These are phyloP conservation scores for Hirtodrosophila confusa DNA, from an alignment of 2,888 invertebrate genomes.

Conservation along the genomic window DNA sequence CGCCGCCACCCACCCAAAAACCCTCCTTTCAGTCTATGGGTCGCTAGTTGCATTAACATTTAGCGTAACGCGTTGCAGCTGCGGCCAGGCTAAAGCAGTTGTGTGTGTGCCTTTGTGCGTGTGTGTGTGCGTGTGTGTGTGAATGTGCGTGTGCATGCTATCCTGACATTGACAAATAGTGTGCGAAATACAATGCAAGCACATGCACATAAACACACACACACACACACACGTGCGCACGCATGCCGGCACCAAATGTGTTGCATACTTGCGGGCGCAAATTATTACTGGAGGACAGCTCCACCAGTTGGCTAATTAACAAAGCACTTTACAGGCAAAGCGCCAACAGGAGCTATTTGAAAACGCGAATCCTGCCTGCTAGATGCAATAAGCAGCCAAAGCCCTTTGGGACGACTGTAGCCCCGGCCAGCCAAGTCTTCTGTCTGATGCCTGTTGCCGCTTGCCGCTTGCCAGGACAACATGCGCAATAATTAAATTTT, in stretches of 20 bases:
- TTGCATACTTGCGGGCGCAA: constrained; percentile 75
- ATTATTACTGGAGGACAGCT: constrained; percentile 67
- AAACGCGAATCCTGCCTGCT: constrained; percentile 16
- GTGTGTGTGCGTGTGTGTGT: constrained; percentile 8
- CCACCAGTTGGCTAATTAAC: constrained; percentile 76
- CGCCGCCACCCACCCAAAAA: constrained; percentile 23
- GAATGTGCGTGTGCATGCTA: constrained; percentile 14
- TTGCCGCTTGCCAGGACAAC: constrained; percentile 21
- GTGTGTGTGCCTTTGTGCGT: constrained; percentile 7
- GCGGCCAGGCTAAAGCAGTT: constrained; percentile 47
- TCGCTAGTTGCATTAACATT: constrained; percentile 52
- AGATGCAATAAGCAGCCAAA: constrained; percentile 32
- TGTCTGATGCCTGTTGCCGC: constrained; percentile 34
- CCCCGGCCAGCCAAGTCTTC: constrained; percentile 33
- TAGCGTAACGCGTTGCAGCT: constrained; percentile 49
- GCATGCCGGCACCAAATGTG: constrained; percentile 66
- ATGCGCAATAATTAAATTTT: constrained; percentile 73
- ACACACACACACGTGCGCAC: constrained; percentile 4
- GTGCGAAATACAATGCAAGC: constrained; percentile 68
- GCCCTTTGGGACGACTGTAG: constrained; percentile 14
- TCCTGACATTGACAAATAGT: constrained; percentile 76
- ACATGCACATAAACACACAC: constrained; percentile 10
- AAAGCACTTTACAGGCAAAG: constrained; percentile 71
- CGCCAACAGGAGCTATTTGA: constrained; percentile 30
- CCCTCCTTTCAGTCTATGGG: constrained; percentile 24